phyloP scores from a whole-genome alignment of 2,113 vertebrate genomes.

The Colistium nudipinnis region DNA sequence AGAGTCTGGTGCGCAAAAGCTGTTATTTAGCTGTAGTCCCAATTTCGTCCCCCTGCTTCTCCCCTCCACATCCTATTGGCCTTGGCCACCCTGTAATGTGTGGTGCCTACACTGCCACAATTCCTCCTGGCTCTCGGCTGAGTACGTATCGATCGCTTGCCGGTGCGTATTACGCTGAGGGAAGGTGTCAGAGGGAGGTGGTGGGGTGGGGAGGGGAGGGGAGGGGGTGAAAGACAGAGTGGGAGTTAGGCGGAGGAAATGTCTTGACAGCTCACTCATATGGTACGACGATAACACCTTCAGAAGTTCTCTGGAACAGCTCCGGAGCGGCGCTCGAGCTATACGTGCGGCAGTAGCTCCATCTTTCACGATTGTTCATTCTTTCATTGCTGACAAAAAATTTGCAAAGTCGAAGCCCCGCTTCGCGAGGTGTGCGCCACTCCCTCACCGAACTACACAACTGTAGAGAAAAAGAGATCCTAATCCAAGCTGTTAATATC shows the following conservation, averaged over 20 bases:
- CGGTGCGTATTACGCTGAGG: conserved; percentile 79
- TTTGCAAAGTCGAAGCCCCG: conserved; percentile 12
- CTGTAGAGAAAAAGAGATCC: not conserved
- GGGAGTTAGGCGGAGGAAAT: conserved; percentile 64
- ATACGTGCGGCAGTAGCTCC: conserved; percentile 8
- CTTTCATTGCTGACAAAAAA: not conserved
- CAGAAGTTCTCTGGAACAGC: conserved; percentile 41
- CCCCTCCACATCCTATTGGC: conserved; percentile 72
- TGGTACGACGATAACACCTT: conserved; percentile 57
- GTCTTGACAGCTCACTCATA: conserved; percentile 72
- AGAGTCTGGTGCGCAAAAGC: conserved; percentile 35
- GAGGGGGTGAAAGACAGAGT: conserved; percentile 60
- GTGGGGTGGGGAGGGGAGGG: conserved; percentile 12
- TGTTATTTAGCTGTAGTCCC: conserved; percentile 67
- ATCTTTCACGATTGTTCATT: conserved; percentile 6
- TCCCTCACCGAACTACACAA: not conserved
- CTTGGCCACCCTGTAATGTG: conserved; percentile 80
- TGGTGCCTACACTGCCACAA: conserved; percentile 81
- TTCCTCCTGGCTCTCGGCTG: conserved; percentile 78
- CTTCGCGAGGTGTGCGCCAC: not conserved
- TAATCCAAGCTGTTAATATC: not conserved
- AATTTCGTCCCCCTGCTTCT: conserved; percentile 65
- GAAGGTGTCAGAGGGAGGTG: conserved; percentile 70
- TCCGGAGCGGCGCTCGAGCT: conserved; percentile 23
- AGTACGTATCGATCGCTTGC: conserved; percentile 81